Percentiles rank a stretch among this genome's conserved stretches.
Conservation (phyloP, 2,113 vertebrate genomes). For the Microcebus ravelobensis region DNA sequence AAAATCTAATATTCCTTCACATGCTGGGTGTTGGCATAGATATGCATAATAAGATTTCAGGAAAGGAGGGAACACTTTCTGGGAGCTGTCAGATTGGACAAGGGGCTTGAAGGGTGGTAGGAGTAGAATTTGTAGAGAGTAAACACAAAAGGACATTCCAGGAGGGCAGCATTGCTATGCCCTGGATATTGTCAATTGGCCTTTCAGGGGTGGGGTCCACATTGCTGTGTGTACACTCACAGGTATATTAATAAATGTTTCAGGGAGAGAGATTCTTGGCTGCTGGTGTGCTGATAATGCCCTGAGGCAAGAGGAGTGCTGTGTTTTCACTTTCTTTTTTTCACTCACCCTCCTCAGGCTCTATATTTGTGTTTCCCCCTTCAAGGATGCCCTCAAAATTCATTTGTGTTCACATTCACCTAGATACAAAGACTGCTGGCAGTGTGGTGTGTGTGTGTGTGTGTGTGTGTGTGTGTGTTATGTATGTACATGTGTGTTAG, state of each 20-base stretch:
- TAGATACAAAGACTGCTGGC: not conserved
- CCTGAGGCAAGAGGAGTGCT: not conserved
- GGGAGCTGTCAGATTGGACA: conserved; percentile 5
- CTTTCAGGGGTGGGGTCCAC: not conserved
- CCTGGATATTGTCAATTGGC: not conserved
- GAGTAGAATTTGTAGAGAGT: not conserved
- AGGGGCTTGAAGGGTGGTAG: not conserved
- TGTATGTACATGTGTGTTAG: not conserved
- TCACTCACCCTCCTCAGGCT: not conserved
- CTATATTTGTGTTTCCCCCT: not conserved
- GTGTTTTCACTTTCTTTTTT: not conserved
- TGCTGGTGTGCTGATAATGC: not conserved
- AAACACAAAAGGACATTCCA: not conserved
- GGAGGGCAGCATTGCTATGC: not conserved
- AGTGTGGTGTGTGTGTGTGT: not conserved
- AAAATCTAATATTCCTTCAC: not conserved
- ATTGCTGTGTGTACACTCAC: not conserved
- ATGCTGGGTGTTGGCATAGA: not conserved
- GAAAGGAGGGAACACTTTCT: not conserved
- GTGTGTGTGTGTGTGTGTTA: too few relatives aligned
- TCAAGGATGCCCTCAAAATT: not conserved
- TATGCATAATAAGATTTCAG: not conserved
- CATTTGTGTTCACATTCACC: not conserved
- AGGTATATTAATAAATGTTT: not conserved
- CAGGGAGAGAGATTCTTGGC: not conserved